Evolutionary conservation across 2,113 vertebrate species (phyloP).

Genomic region (Indri indri): DNA sequence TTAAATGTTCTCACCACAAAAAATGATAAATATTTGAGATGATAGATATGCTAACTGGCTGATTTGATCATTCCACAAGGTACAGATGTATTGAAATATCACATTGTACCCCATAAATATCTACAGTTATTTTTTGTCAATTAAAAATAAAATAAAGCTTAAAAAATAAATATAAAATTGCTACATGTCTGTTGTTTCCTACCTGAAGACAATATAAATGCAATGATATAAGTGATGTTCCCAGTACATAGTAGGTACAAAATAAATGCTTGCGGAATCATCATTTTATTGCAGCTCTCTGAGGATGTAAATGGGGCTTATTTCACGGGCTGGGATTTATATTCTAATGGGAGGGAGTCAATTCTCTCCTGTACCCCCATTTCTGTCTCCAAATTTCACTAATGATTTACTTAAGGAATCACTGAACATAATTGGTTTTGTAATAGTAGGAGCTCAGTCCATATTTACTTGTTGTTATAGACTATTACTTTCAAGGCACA

Average conservation of each 20-base stretch:
- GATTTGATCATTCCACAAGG: too few relatives aligned
- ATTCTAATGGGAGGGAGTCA: not conserved
- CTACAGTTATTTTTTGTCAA: too few relatives aligned
- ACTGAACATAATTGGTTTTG: not conserved
- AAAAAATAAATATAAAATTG: not conserved
- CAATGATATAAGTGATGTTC: not conserved
- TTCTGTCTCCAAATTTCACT: not conserved
- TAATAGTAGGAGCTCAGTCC: not conserved
- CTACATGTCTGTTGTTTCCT: not conserved
- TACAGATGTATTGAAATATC: too few relatives aligned
- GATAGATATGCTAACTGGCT: too few relatives aligned
- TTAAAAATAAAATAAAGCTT: too few relatives aligned
- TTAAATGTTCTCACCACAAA: too few relatives aligned
- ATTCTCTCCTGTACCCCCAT: not conserved
- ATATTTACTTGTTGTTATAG: conserved; percentile 44
- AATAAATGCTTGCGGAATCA: not conserved
- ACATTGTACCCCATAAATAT: too few relatives aligned
- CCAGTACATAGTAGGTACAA: not conserved
- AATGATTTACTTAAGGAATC: not conserved
- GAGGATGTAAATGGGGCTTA: not conserved
- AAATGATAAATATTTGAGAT: too few relatives aligned
- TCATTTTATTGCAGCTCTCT: not conserved
- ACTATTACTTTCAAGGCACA: not conserved
- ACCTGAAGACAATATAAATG: not conserved
- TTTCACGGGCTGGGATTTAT: not conserved